A percentile compares a stretch with the other conserved stretches of the same genome.
phyloP scores from a whole-genome alignment of 2,113 vertebrate genomes.

The Theristicus caerulescens region DNA sequence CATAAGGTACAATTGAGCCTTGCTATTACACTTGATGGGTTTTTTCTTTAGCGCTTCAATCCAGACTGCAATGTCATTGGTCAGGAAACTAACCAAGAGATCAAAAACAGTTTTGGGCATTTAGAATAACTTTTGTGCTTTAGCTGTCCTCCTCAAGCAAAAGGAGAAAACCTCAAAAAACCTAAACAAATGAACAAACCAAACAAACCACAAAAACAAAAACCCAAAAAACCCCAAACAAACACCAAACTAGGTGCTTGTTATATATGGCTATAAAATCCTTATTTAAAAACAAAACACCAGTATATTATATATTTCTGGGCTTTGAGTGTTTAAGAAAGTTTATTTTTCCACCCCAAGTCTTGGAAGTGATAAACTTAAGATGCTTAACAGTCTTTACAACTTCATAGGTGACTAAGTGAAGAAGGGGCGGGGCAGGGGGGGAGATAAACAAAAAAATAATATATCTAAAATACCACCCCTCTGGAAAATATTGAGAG shows the following conservation, averaged over 20 bases:
- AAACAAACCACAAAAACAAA: neutral
- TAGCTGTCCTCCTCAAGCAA: neutral
- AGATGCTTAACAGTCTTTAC: neutral
- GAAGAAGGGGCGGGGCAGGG: neutral
- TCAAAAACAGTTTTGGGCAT: neutral
- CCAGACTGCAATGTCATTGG: neutral
- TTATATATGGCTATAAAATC: neutral
- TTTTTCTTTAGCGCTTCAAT: neutral
- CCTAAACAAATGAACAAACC: neutral
- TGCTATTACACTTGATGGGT: neutral
- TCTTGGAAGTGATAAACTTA: neutral
- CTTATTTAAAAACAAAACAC: neutral
- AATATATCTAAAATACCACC: neutral
- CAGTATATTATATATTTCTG: neutral
- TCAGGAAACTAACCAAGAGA: slow-evolving; percentile 2
- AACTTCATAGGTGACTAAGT: neutral
- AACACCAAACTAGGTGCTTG: neutral
- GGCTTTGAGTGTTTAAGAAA: neutral
- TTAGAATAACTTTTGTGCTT: neutral
- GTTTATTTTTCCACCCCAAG: neutral
- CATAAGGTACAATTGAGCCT: neutral
- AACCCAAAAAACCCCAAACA: neutral
- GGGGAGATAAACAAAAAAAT: no score
- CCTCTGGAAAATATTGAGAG: neutral
- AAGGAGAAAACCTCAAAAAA: neutral